These are phyloP conservation scores for Caenorhabditis afra DNA, from an alignment of 2,888 invertebrate species.

Conservation along the genomic window DNA sequence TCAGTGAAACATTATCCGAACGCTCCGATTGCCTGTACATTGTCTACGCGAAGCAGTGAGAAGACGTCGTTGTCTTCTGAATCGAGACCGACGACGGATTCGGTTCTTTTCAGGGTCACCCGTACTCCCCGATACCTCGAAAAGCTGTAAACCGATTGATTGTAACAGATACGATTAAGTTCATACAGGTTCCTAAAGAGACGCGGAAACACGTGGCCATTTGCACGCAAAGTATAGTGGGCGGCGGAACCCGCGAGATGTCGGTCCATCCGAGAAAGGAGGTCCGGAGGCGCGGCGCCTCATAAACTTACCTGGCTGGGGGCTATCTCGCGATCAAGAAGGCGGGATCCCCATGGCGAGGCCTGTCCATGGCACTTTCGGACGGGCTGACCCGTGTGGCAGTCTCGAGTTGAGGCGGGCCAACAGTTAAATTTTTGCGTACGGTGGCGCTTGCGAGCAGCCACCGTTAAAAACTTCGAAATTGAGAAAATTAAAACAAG, in stretches of 20 bases:
- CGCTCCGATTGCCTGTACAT: conserved; percentile 34
- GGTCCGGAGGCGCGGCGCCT: conserved; percentile 1
- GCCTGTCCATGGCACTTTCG: conserved; percentile 86
- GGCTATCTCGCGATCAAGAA: conserved; percentile 86
- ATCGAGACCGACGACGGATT: background rate
- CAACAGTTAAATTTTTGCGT: conserved; percentile 79
- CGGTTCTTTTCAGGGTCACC: conserved; percentile 7
- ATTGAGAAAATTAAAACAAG: no score
- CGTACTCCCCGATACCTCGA: background rate
- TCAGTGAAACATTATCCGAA: conserved; percentile 58
- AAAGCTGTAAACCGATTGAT: background rate
- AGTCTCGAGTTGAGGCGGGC: conserved; percentile 85
- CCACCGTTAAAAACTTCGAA: background rate
- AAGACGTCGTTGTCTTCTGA: background rate
- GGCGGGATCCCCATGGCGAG: conserved; percentile 87
- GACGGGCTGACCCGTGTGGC: conserved; percentile 87
- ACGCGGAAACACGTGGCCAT: no score
- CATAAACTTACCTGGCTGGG: conserved; percentile 86
- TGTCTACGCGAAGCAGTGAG: conserved; percentile 4
- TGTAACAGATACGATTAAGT: background rate
- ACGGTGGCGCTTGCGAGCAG: conserved; percentile 81
- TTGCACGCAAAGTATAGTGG: background rate
- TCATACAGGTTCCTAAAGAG: no score
- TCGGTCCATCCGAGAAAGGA: background rate
- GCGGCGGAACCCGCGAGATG: conserved; percentile 17